Base-by-base conservation (phyloP, 2,797 vertebrate genomes). In the Benthosema pterotum region DNA sequence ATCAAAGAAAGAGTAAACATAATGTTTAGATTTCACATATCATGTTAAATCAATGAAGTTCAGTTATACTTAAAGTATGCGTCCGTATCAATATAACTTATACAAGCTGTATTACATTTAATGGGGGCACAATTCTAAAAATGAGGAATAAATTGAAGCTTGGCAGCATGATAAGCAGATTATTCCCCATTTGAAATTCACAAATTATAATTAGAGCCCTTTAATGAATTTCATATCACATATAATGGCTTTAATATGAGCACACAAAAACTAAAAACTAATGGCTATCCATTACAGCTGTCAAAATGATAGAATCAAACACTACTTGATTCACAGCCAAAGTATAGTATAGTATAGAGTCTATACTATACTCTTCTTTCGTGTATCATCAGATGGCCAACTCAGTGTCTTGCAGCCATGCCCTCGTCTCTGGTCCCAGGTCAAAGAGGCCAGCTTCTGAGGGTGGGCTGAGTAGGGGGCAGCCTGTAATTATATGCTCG, bases 211-310 rank as follows among this genome's bases (percentile, higher is more conserved):
- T 46, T 14, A 46, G 14, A 14, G n/a, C 51, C 51, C 13, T 71
- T 50, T 71, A 54, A 70, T 70, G 63, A 86, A 84, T 5, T 87
- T 76, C 83, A 87, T 85, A 82, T 12, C 0, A 75, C 66, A 81
- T 51, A 57, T 51, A 57, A 38, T 78, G 32, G 5, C 68, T 52
- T 68, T 72, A 67, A 66, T 58, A 71, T 62, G 5, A 57, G 59
- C 65, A 28, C 71, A 66, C 18, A 52, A 52, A 52, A 69, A 67
- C 77, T 57, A 52, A 57, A 51, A 71, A 65, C 71, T 62, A 70
- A 77, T 72, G 71, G 67, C 69, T 65, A 76, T 83, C 83, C 85
- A 85, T 86, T 79, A 72, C 43, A 49, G 45, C 49, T 15, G 65
- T 48, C 72, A 64, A 67, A 42, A 52, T 16, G 14, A 43, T 61